Evolutionary conservation across 1,140 invertebrate genomes (phyloP), one percentile per base, ranked within the genome.

Genomic region (Elysia chlorotica): DNA sequence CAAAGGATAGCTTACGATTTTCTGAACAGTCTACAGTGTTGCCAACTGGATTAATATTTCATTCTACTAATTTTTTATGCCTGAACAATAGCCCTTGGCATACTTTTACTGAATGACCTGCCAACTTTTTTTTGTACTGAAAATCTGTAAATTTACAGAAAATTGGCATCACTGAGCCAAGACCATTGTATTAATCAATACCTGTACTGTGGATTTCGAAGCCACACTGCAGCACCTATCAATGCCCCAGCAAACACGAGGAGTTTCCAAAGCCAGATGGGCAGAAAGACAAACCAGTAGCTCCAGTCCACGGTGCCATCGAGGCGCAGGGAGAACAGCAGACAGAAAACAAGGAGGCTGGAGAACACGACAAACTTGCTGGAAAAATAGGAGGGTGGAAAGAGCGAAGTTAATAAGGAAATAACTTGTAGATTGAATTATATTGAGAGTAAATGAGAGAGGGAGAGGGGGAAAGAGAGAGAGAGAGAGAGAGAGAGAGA

Each of bases 341-440:
- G 91, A 35, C 95, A 95, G 85, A 99, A 99, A 79, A 95, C 89
- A 84, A 97, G 91, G 76, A 99, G 89, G 88, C 95, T 97, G 74
- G 91, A 91, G 89, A 98, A 96, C 21, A 99, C 96, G 76, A 99
- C 90, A 88, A 98, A 98, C 91, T 98, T 98, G 88, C 97, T 98
- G 90, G 53, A 92, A 74, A 63, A 66, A 71, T 25, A 19, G 33
- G 14, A 17, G 35, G 17, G 14, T 14, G 35, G 35, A 35, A 65
- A 17, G 23, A 5, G 14, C 33, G 5, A 33, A 36, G 10, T 5
- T 33, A 31, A 23, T 65, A 10, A 48, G 41, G 28, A n/a, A n/a
- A n/a, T n/a, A n/a, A n/a, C n/a, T n/a, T n/a, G n/a, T n/a, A n/a
- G n/a, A n/a, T n/a, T n/a, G n/a, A n/a, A n/a, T n/a, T n/a, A n/a